Conservation (phyloP, 2,797 vertebrate species). For the Lithobates pipiens region DNA sequence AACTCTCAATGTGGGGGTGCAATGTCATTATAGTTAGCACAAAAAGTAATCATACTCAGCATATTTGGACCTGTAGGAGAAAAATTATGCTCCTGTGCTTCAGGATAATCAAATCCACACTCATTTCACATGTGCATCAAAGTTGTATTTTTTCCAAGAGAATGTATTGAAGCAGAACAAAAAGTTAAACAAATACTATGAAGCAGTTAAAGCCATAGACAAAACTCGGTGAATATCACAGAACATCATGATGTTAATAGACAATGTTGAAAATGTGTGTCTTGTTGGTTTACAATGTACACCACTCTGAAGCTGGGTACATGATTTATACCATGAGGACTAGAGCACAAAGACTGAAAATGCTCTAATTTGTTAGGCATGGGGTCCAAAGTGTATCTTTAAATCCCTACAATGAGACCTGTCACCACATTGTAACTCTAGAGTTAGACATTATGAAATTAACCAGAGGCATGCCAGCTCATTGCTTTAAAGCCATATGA, state of each 20-base stretch:
- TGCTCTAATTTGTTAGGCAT: slow-evolving; percentile 78
- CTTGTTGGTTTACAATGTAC: slow-evolving; percentile 44
- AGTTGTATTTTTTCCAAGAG: neutral
- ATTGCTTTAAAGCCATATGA: slow-evolving; percentile 66
- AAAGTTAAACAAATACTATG: neutral
- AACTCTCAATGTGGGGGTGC: neutral
- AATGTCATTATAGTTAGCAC: neutral
- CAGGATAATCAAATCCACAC: neutral
- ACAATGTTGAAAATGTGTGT: slow-evolving; percentile 19
- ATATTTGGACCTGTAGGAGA: neutral
- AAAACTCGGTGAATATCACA: neutral
- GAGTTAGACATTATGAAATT: slow-evolving; percentile 75
- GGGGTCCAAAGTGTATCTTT: slow-evolving; percentile 71
- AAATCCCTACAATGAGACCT: slow-evolving; percentile 78
- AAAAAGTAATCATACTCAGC: neutral
- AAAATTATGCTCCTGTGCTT: neutral
- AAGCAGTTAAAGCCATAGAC: neutral
- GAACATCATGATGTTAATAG: slow-evolving; percentile 21
- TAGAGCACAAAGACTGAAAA: slow-evolving; percentile 72
- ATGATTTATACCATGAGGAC: slow-evolving; percentile 73
- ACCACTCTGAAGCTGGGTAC: slow-evolving; percentile 13
- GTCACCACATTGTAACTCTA: slow-evolving; percentile 76
- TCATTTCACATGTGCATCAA: neutral
- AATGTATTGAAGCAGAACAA: neutral
- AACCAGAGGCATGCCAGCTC: slow-evolving; percentile 72